Evolutionary conservation across 2,113 vertebrate genomes (phyloP), one percentile per base, ranked within the genome.

Genomic region (Clarias macrocephalus): DNA sequence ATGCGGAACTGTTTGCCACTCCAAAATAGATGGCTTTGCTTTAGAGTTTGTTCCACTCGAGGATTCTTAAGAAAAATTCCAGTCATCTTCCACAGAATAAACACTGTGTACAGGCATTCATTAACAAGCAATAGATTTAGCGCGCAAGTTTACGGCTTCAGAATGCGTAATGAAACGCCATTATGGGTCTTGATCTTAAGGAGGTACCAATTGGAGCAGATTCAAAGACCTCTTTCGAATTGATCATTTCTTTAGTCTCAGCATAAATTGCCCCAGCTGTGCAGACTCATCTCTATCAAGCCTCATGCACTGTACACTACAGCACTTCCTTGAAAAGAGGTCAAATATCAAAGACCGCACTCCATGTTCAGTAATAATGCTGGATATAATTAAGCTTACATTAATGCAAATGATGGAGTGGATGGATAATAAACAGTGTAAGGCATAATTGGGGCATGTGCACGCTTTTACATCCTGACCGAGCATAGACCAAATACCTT

Each of bases 171-270:
- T 54, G 79, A 33, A 28, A 23, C 19, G 15, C 42, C 13, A 25
- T 87, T 87, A 77, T 60, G 75, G 19, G 63, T 89, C 59, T 66
- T 52, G 37, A 85, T 66, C 59, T 79, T 76, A 76, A 76, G 73
- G 11, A 76, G 73, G 73, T 54, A 56, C 54, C 72, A 62, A 10
- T 76, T 30, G 63, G 37, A 48, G 15, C 72, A 19, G 72, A 48
- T 62, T 76, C 57, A 79, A 72, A 56, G 30, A n/a, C 42, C 73
- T 33, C 33, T n/a, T 84, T 37, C 23, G 18, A 75, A 66, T 3
- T 54, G 23, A 54, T 76, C 11, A n/a, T 76, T 76, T 76, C 18
- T 85, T 85, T 62, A 1, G 59, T 56, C 72, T 48, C 23, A 54
- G 59, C 42, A 16, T 28, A 85, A 65, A 79, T 65, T 60, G 3